Percentiles rank a stretch among this genome's conserved stretches.
Conservation (phyloP, 2,113 vertebrate genomes). For the Tychaedon coryphoeus region DNA sequence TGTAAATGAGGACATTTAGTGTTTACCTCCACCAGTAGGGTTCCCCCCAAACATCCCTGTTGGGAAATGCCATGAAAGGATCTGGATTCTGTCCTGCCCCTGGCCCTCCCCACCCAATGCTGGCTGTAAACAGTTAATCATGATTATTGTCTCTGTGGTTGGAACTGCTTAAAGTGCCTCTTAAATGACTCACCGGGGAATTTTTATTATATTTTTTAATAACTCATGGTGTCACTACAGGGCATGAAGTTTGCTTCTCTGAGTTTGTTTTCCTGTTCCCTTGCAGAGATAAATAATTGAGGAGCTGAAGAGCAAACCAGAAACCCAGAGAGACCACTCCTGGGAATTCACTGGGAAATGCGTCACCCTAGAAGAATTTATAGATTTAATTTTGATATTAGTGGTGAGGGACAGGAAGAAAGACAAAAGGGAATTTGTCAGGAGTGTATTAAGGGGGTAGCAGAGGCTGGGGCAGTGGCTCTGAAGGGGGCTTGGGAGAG, state of each 20-base stretch:
- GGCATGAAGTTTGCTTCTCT: constrained; percentile 2
- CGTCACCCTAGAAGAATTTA: background rate
- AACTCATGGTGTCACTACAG: background rate
- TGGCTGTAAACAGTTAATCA: background rate
- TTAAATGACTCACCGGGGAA: constrained; percentile 28
- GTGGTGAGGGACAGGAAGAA: background rate
- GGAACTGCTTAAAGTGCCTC: constrained; percentile 20
- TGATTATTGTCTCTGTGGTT: background rate
- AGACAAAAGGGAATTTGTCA: background rate
- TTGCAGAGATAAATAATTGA: constrained; percentile 20
- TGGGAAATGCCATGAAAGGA: background rate
- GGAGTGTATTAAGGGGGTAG: background rate
- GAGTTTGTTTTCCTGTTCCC: constrained; percentile 4
- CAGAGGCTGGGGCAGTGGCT: background rate
- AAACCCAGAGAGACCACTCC: background rate
- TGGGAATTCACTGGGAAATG: background rate
- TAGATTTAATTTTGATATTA: background rate
- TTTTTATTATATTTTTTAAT: constrained; percentile 2
- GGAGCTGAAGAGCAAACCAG: background rate
- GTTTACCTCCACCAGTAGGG: background rate
- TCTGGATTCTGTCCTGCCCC: background rate
- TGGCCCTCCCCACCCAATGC: accelerated
- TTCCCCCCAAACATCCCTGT: background rate
- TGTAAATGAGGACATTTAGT: background rate
- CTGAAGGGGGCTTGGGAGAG: background rate